Evolutionary conservation across 2,888 invertebrate genomes (phyloP).

Genomic region (Marronus borbonicus): DNA sequence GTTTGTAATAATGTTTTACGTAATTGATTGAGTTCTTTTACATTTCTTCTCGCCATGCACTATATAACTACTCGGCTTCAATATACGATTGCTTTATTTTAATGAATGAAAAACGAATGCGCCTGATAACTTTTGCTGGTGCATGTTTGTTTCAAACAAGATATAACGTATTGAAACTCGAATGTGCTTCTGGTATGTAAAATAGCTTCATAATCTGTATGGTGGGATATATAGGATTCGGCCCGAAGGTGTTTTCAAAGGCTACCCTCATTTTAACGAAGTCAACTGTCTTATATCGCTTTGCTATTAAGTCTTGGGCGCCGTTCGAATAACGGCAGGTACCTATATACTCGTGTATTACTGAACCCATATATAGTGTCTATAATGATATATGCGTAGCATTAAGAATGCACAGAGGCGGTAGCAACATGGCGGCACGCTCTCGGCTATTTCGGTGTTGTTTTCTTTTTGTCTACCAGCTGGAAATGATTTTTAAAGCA

Average conservation of each 20-base stretch:
- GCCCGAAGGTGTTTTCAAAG: constrained; percentile 59
- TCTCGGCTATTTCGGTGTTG: constrained; percentile 54
- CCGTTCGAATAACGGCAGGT: constrained; percentile 60
- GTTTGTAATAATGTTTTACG: no score
- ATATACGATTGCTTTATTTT: not conserved
- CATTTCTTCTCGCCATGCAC: no score
- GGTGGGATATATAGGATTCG: constrained; percentile 68
- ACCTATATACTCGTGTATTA: constrained; percentile 61
- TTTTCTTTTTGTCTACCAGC: constrained; percentile 54
- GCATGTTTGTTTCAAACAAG: constrained; percentile 62
- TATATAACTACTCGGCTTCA: not conserved
- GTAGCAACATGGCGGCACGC: constrained; percentile 65
- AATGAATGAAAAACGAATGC: constrained; percentile 30
- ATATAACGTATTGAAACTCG: constrained; percentile 69
- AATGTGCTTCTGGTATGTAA: constrained; percentile 70
- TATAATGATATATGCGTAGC: constrained; percentile 70
- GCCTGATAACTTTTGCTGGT: constrained; percentile 29
- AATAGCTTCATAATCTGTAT: constrained; percentile 70
- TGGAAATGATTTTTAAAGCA: constrained; percentile 50
- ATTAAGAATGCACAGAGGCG: constrained; percentile 67
- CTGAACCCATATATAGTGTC: constrained; percentile 70
- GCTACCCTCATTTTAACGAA: constrained; percentile 34
- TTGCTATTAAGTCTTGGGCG: constrained; percentile 20
- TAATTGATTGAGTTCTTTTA: no score
- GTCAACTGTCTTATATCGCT: constrained; percentile 13